phyloP scores from a whole-genome alignment of 2,113 vertebrate species.

The Neolamprologus cancellatus region DNA sequence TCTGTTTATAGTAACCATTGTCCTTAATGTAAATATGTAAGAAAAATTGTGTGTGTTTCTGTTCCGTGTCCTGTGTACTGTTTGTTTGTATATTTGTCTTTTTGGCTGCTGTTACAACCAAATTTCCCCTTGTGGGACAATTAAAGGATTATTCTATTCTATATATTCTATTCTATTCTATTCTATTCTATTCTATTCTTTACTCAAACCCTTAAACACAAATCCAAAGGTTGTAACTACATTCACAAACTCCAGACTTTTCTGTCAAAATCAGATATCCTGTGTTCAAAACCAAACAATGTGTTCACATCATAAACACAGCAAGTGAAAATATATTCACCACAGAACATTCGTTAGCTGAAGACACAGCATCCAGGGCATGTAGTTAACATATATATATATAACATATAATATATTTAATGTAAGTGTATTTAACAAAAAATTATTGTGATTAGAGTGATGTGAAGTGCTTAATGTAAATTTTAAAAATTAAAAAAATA shows the following conservation, averaged over 20 bases:
- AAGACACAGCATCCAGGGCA: not conserved
- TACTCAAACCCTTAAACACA: not conserved
- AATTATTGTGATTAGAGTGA: rapidly evolving
- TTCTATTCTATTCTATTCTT: too few species aligned
- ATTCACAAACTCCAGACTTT: not conserved
- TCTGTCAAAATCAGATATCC: not conserved
- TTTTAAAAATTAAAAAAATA: rapidly evolving
- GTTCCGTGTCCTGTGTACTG: too few species aligned
- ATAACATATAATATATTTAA: not conserved
- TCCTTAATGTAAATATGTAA: too few species aligned
- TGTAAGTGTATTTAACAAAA: not conserved
- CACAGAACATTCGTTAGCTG: not conserved
- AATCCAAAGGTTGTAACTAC: rapidly evolving
- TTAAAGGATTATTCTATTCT: too few species aligned
- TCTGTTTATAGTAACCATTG: too few species aligned
- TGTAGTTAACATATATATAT: not conserved
- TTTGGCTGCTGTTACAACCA: too few species aligned
- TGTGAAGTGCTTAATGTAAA: not conserved
- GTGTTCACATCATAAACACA: not conserved
- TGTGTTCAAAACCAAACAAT: not conserved
- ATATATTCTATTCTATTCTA: too few species aligned
- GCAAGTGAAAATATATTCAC: not conserved
- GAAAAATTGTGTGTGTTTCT: too few species aligned
- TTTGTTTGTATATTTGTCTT: too few species aligned
- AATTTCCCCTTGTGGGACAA: too few species aligned